Base-by-base conservation (phyloP, 2,113 vertebrate genomes). In the Notothenia coriiceps region DNA sequence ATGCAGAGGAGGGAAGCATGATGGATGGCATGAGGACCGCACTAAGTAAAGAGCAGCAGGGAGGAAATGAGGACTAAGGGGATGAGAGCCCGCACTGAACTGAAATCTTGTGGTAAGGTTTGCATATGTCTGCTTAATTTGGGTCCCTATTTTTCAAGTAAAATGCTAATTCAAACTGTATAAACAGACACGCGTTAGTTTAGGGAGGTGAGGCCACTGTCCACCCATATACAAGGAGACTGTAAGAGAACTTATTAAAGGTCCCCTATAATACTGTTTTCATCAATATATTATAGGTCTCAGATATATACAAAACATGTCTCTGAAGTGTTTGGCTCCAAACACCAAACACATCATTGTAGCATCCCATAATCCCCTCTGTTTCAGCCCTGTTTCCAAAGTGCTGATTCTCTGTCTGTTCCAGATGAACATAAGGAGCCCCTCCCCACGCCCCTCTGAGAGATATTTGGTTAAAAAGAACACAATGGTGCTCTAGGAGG, bases 41-140 rank as follows among this genome's bases (percentile, higher is more conserved):
- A 18, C 87, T 70, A 88, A 89, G 80, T 88, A 79, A 84, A 86
- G 75, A 87, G 91, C 83, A 79, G 80, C 78, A 76, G 65, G 75
- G 65, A 83, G 83, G 82, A 90, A 86, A 89, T 86, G 75, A 40
- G 35, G 35, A 40, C 35, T 40, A 40, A 40, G 35, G 35, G 35
- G 35, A 40, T 40, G 35, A 7, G 35, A 29, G 29, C 7, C 35
- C 35, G 1, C 35, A 40, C 6, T 44, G 61, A 71, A 54, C 57
- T 77, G 35, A 60, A 60, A 61, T 18, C 54, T 35, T 44, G 6
- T 12, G 20, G 4, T 25, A 17, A 54, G 46, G 10, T 73, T 64
- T 82, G 40, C 52, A 69, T 33, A 17, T 0, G 1, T 55, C 74
- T 62, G 7, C 51, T 18, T 74, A n/a, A 69, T 70, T 52, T 63